Conservation (phyloP, 1,140 invertebrate genomes). For the Drosophila dunni region DNA sequence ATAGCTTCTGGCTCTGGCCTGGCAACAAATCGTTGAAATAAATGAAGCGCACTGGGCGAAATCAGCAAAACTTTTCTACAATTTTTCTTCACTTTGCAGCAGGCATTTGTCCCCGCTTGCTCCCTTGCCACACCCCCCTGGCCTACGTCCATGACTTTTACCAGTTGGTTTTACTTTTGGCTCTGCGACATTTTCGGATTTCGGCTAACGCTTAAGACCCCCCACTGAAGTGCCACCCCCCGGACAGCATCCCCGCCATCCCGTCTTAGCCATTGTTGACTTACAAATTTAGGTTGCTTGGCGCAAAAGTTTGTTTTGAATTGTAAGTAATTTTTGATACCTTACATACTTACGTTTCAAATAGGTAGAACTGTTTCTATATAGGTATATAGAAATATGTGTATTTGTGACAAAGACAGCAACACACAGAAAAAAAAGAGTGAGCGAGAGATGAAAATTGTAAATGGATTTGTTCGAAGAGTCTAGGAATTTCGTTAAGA, state of each 20-base stretch:
- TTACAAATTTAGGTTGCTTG: slow-evolving; percentile 79
- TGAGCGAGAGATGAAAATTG: slow-evolving; percentile 1
- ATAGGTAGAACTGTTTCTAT: slow-evolving; percentile 57
- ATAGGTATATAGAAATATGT: background rate
- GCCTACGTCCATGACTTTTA: slow-evolving; percentile 2
- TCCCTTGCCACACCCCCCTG: background rate
- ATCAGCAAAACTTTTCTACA: slow-evolving; percentile 81
- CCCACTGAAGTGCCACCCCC: slow-evolving; percentile 4
- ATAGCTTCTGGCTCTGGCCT: slow-evolving; percentile 51
- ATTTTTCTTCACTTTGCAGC: slow-evolving; percentile 80
- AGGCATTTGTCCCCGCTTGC: slow-evolving; percentile 27
- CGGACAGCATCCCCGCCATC: background rate
- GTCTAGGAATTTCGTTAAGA: slow-evolving; percentile 16
- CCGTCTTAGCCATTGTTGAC: slow-evolving; percentile 66
- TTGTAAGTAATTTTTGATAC: slow-evolving; percentile 83
- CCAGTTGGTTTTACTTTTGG: slow-evolving; percentile 61
- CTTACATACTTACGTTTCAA: slow-evolving; percentile 51
- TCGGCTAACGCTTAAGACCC: slow-evolving; percentile 65
- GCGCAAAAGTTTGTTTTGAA: slow-evolving; percentile 81
- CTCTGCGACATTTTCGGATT: slow-evolving; percentile 79
- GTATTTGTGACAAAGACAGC: background rate
- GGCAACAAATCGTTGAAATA: slow-evolving; percentile 82
- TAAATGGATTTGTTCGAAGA: slow-evolving; percentile 10
- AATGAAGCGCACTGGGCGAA: slow-evolving; percentile 81
- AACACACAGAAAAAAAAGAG: background rate